Evolutionary conservation across 2,113 vertebrate genomes (phyloP).

Genomic region (Gyps fulvus): DNA sequence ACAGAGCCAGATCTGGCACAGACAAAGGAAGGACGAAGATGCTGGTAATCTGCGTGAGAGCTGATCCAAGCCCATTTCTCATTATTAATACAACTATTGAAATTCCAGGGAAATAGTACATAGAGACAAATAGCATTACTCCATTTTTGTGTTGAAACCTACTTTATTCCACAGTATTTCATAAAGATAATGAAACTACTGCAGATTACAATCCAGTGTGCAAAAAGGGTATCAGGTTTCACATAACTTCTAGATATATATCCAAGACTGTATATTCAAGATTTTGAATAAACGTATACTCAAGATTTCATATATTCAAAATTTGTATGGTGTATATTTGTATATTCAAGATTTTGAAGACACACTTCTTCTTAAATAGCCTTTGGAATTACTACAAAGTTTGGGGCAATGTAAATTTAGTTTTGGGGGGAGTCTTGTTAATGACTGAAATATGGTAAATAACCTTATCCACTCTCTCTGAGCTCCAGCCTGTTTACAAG

Average conservation of each 20-base stretch:
- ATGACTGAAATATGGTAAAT: background rate
- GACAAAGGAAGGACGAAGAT: background rate
- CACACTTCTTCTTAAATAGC: background rate
- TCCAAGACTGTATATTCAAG: background rate
- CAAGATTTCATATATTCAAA: background rate
- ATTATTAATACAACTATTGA: background rate
- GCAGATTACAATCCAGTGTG: background rate
- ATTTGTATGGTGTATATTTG: background rate
- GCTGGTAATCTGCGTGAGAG: fast-evolving
- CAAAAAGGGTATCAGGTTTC: background rate
- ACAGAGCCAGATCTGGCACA: background rate
- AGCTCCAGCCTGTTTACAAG: background rate
- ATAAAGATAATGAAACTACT: background rate
- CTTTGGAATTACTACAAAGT: background rate
- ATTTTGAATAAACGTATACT: background rate
- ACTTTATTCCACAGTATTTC: background rate
- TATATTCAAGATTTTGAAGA: background rate
- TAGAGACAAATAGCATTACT: background rate
- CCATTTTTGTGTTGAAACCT: background rate
- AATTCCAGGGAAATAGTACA: background rate
- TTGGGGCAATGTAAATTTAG: background rate
- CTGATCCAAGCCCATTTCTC: background rate
- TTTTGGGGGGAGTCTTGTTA: background rate
- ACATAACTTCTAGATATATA: background rate
- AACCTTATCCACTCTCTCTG: background rate